Evolutionary conservation across 2,797 vertebrate species (phyloP), one percentile per base, ranked within the genome.

Genomic region (Lutjanus argentimaculatus): DNA sequence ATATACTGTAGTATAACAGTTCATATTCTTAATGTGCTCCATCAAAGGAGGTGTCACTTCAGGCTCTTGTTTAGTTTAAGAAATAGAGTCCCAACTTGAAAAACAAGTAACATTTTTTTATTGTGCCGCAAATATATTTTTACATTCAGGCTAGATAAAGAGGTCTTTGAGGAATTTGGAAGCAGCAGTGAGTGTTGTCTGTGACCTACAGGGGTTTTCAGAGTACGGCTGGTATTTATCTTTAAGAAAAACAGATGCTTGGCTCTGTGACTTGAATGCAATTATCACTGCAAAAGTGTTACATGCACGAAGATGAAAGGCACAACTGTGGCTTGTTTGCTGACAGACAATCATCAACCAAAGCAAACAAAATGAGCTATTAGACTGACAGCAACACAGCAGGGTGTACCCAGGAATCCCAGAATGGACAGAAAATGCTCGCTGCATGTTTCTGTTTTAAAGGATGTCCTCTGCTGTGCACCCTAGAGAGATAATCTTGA

Each of bases 401-500:
- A 72, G 45, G 30, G n/a, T 67, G 42, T 9, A 43, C 52, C 53
- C 25, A 65, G 48, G 67, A 53, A 64, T 68, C 55, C 52, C 56
- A 22, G 45, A 59, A 51, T 16, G 21, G 52, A 65, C 21, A 77
- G 45, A 72, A 69, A 76, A 71, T 25, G 21, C 64, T 67, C 65
- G 9, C 42, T 64, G 42, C 40, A n/a, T 68, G 48, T 70, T 67
- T 82, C 56, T 57, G 58, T 74, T 81, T 71, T 65, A 75, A 82
- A 75, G 68, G 77, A 65, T 74, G 71, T 71, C 48, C 51, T 83
- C 46, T 69, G 25, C 72, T 58, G 48, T 78, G 77, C 81, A 82
- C 56, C 43, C 79, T 43, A 17, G 42, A 72, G 64, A 86, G 78
- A 84, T 81, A 52, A 85, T 90, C 76, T 82, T 75, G 71, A 89